Evolutionary conservation across 2,113 vertebrate species (phyloP), one percentile per base, ranked within the genome.

Genomic region (Entomyzon cyanotis): DNA sequence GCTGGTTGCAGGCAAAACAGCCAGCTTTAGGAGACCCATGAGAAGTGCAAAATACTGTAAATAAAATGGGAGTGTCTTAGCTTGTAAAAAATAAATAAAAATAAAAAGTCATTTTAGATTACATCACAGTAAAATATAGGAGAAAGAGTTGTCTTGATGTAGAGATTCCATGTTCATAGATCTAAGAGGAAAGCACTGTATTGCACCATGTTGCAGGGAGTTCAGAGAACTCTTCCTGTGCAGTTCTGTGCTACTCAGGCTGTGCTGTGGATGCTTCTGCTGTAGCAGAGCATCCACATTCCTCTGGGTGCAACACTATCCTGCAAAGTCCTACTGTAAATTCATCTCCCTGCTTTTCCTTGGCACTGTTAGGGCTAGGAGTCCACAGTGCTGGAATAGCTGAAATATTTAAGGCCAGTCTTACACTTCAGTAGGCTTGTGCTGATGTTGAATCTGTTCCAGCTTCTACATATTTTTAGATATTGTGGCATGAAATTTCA

Each of bases 401-500:
- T 84, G 80, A 44, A 84, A 87, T 89, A 64, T 27, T 77, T 77
- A n/a, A 59, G 60, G 55, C 56, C 33, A 33, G 37, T 53, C 69
- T 78, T 56, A 5, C 0, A 55, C 63, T 84, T 67, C 47, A 68
- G 25, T 27, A 55, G 73, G 11, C 21, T 95, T 71, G 53, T 46
- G 28, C 33, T 59, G 58, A 16, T 46, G 44, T 69, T 94, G 91
- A 79, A 79, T 87, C 93, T 65, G 65, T 91, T 95, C 89, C 87
- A 96, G 62, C 49, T 60, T 59, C 53, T 76, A 41, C 58, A n/a
- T 91, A 91, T 95, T 95, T 95, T 87, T 89, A 89, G 89, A 30
- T 62, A 49, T 11, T 27, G 81, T 53, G 80, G 65, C 63, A 44
- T 91, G 81, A 87, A 89, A 82, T 95, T 89, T 92, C 93, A 84